A percentile compares a stretch with the other conserved stretches of the same genome.
Conservation (phyloP, 30 jellyfish, hydroid and myxozoan genomes). For the Cassiopea xamachana region DNA sequence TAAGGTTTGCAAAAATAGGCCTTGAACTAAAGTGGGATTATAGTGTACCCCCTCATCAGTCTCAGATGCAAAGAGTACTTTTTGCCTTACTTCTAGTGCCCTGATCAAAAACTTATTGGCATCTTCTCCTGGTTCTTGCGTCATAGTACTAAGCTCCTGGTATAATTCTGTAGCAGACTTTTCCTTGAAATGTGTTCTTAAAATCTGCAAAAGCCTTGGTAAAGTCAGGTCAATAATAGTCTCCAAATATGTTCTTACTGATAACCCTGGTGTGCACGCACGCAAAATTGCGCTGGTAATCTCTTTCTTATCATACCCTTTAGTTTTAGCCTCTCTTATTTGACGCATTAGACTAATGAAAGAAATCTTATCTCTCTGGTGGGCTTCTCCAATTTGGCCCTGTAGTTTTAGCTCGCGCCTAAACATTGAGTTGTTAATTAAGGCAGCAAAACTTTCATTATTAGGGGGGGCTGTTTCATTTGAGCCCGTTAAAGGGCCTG, state of each 20-base stretch:
- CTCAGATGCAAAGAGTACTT: constrained; percentile 61
- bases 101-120: constrained; percentile 22
- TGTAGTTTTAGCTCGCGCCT: constrained; percentile 47
- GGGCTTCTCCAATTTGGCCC: constrained; percentile 69
- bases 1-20: constrained; percentile 53
- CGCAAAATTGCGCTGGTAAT: constrained; percentile 41
- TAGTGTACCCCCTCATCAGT: constrained; percentile 47
- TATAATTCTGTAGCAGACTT: constrained; percentile 57
- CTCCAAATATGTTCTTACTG: constrained; percentile 51
- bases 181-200: constrained; percentile 63
- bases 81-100: constrained; percentile 42
- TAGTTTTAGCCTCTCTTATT: constrained; percentile 46
- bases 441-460: neutral
- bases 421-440: constrained; percentile 11
- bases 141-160: constrained; percentile 50
- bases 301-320: constrained; percentile 31
- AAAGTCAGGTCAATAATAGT: constrained; percentile 29
- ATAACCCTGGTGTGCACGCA: constrained; percentile 54
- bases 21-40: constrained; percentile 50
- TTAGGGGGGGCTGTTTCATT: constrained; percentile 6
- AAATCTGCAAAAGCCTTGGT: constrained; percentile 38
- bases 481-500: neutral
- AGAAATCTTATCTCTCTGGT: constrained; percentile 33
- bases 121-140: constrained; percentile 45
- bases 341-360: constrained; percentile 49